Percentiles rank a stretch among this genome's conserved stretches.
These are phyloP conservation scores for Anas platyrhynchos DNA, from an alignment of 2,113 vertebrate species.

Conservation along the genomic window DNA sequence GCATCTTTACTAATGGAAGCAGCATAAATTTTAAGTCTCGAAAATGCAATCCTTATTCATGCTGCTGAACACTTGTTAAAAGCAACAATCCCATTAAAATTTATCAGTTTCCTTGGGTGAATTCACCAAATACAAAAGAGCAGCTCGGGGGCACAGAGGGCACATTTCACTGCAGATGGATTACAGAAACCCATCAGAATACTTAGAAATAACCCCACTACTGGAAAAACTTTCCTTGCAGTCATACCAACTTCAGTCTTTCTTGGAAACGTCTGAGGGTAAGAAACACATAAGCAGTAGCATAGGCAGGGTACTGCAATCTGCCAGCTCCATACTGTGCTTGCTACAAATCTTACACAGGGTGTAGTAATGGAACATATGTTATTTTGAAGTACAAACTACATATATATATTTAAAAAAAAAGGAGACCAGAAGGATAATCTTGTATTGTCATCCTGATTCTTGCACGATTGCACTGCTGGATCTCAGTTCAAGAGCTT, in stretches of 20 bases:
- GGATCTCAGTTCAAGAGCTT: constrained; percentile 3
- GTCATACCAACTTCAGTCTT: background rate
- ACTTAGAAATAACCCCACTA: background rate
- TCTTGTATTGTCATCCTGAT: background rate
- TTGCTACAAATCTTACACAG: background rate
- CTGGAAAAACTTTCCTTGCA: background rate
- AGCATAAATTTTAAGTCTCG: constrained; percentile 15
- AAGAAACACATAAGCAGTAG: background rate
- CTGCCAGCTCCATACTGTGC: background rate
- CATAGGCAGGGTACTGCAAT: background rate
- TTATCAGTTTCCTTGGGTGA: background rate
- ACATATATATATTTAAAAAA: background rate
- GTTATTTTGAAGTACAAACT: background rate
- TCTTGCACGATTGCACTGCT: constrained; percentile 25
- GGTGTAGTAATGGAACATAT: background rate
- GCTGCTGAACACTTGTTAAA: background rate
- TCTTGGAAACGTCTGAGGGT: background rate
- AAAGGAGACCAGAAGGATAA: background rate
- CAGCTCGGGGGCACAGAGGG: background rate
- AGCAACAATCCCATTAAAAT: background rate
- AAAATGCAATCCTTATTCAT: background rate
- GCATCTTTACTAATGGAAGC: constrained; percentile 34
- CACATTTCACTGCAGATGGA: background rate
- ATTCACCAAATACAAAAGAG: background rate
- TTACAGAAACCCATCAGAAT: background rate